phyloP scores from a whole-genome alignment of 1,140 invertebrate species.

The Drosophila littoralis region DNA sequence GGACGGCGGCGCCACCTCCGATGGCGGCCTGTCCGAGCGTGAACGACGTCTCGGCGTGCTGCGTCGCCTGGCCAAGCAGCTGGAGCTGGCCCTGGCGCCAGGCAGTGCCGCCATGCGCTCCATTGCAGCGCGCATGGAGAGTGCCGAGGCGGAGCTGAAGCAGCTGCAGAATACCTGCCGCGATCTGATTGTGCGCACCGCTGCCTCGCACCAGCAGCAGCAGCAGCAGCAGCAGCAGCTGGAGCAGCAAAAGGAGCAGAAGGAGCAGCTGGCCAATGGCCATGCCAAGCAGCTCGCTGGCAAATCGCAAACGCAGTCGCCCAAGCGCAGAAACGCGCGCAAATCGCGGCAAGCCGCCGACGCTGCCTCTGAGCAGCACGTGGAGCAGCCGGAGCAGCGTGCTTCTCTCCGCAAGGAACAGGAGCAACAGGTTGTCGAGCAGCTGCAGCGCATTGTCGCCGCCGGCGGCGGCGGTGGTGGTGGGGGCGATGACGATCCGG shows the following conservation, averaged over 20 bases:
- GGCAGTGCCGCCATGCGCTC: conserved; percentile 87
- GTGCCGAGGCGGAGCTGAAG: conserved; percentile 91
- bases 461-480: conserved; percentile 57
- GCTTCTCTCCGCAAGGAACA: conserved; percentile 25
- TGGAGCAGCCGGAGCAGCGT: background rate
- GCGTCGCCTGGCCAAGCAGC: conserved; percentile 87
- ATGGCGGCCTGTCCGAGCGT: conserved; percentile 89
- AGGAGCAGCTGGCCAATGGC: conserved; percentile 43
- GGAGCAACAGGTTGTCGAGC: conserved; percentile 39
- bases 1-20: conserved; percentile 88
- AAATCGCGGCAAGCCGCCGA: conserved; percentile 36
- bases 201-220: conserved; percentile 85
- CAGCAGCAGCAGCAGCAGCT: conserved; percentile 47
- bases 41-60: conserved; percentile 89
- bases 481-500: conserved; percentile 78
- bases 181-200: conserved; percentile 89
- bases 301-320: conserved; percentile 22
- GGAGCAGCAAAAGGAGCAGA: conserved; percentile 17
- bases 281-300: conserved; percentile 15
- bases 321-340: conserved; percentile 56
- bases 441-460: conserved; percentile 41
- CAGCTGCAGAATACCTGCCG: conserved; percentile 91
- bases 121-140: conserved; percentile 89
- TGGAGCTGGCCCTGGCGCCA: conserved; percentile 88
- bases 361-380: background rate